Conservation (phyloP, 2,888 invertebrate species). For the Rhopalosiphum nymphaeae region DNA sequence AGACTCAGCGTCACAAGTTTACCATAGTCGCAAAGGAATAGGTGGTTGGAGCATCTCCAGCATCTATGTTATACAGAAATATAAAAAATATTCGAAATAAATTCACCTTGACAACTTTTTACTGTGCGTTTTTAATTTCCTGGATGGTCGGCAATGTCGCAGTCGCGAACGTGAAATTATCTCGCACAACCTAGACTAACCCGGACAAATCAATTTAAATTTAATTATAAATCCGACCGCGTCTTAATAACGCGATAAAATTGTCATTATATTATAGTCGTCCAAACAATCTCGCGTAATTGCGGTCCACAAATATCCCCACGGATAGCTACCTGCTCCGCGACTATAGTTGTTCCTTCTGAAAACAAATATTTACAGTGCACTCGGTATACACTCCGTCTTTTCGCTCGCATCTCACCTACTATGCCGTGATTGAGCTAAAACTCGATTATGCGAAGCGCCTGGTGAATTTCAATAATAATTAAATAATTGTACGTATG, state of each 20-base stretch:
- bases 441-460: not conserved
- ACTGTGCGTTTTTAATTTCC: not conserved
- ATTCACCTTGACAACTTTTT: not conserved
- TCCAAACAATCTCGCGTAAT: not conserved
- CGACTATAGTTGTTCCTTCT: not conserved
- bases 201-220: not conserved
- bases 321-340: not conserved
- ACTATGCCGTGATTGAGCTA: not conserved
- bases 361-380: not conserved
- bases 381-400: not conserved
- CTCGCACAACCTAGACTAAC: not conserved
- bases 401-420: not conserved
- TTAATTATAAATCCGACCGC: conserved; percentile 14
- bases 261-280: conserved; percentile 7
- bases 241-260: conserved; percentile 35
- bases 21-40: not conserved
- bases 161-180: not conserved
- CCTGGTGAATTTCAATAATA: not conserved
- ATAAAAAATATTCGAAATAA: not conserved
- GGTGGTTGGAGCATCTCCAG: not conserved
- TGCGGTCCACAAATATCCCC: not conserved
- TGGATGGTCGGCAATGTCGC: not conserved
- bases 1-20: not conserved
- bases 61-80: not conserved
- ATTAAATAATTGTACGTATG: not conserved